Evolutionary conservation across 2,113 vertebrate genomes (phyloP), one percentile per base, ranked within the genome.

Genomic region (Elgaria multicarinata): DNA sequence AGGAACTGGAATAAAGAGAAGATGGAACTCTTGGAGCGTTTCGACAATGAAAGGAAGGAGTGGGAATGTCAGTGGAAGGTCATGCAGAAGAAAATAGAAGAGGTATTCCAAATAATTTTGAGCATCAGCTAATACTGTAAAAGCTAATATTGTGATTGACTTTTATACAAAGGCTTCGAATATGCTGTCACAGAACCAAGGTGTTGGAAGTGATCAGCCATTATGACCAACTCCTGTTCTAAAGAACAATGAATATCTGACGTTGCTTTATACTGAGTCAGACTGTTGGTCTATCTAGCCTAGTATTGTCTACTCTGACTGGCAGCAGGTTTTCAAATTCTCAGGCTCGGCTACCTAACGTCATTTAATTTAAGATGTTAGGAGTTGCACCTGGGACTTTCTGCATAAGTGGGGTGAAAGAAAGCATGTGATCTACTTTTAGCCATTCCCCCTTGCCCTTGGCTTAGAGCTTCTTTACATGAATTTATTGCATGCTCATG

Each of bases 61-160:
- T 99, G 99, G 99, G 99, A 99, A 96, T 97, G 97, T 92, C 99
- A 99, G 67, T 98, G 99, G 97, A 98, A 98, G 92, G 97, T 98
- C 92, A 99, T 99, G 99, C 99, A 99, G 97, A 98, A 91, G 95
- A 99, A 99, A 96, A 99, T 99, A 94, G 98, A 99, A 95, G 98
- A 98, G 98, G 99, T 99, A 97, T 87, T 85, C 66, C 80, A 53
- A n/a, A 72, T 94, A 91, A 79, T 90, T 92, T 44, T 81, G 50
- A 71, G 83, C 83, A 0, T 90, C 90, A 91, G 90, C 13, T n/a
- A 86, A 79, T 75, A 87, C 44, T 79, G n/a, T 90, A 36, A 85
- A 71, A 20, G 22, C 85, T 85, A 84, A 80, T 74, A 28, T 94
- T 85, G 86, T 85, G 2, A 14, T 90, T 85, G 12, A 79, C 13